Evolutionary conservation across 1,140 invertebrate species (phyloP), one percentile per base, ranked within the genome.

Genomic region (Chionoecetes opilio): DNA sequence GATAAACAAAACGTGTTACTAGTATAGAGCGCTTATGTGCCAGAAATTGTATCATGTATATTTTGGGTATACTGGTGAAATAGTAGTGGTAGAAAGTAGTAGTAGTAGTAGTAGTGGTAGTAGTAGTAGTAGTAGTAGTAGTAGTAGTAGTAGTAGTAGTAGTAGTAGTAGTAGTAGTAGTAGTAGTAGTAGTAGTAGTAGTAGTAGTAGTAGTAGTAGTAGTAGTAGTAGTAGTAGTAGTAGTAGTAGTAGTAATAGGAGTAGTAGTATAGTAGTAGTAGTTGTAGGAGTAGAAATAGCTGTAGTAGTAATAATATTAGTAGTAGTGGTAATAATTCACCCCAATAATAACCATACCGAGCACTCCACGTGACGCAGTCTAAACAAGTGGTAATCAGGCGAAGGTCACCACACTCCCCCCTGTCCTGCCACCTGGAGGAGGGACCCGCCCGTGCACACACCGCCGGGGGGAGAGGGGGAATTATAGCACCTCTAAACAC

Each of bases 121-220:
- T 75, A 75, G 63, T 75, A 75, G 63, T 75, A 75, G 63, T 75
- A 75, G 63, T 75, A 75, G 63, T 75, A 75, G 63, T 75, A 75
- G 63, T 75, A 75, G 63, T 75, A 75, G 63, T 75, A 75, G 63
- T 75, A 75, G 63, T 75, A 75, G 63, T 75, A 75, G 63, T 75
- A 75, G 63, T 75, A 75, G 63, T 75, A 75, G 63, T 75, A 75
- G 63, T 75, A 75, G 63, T 75, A 75, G 63, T n/a, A 75, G 63
- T 75, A 75, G 63, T 75, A 21, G 63, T 75, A 75, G 21, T 75
- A n/a, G 63, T 75, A 75, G 63, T 75, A 8, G 63, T 75, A 75
- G 21, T 75, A 75, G 63, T 75, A 75, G 53, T 75, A 75, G 53
- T 75, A 75, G 53, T 75, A 75, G 53, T 75, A 75, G 53, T 75